Evolutionary conservation across 2,113 vertebrate species (phyloP).

Genomic region (Pseudolaguvia tuberculata): DNA sequence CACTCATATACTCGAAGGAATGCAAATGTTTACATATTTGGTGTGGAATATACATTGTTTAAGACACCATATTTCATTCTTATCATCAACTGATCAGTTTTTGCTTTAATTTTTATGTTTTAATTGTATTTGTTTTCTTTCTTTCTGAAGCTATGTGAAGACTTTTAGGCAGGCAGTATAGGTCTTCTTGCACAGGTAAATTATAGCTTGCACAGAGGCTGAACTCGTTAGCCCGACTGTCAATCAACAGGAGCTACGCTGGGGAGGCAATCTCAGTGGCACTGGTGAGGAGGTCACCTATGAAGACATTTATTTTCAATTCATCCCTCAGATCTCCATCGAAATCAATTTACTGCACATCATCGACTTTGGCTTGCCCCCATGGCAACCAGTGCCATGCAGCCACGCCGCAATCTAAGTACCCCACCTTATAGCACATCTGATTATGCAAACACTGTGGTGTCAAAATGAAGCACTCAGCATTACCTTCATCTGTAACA

Average conservation of each 20-base stretch:
- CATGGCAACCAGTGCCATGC: conserved; percentile 45
- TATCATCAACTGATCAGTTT: neutral
- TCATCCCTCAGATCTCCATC: conserved; percentile 62
- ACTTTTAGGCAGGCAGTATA: conserved; percentile 10
- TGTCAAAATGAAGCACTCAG: conserved; percentile 18
- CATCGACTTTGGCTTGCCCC: conserved; percentile 52
- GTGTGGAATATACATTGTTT: neutral
- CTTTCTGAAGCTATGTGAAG: neutral
- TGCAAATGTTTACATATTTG: neutral
- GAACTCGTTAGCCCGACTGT: conserved; percentile 61
- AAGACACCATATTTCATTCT: neutral
- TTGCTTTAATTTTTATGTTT: neutral
- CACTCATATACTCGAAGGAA: neutral
- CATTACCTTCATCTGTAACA: conserved; percentile 23
- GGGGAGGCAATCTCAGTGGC: conserved; percentile 55
- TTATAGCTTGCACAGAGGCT: conserved; percentile 59
- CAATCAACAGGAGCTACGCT: conserved; percentile 50
- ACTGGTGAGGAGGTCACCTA: conserved; percentile 52
- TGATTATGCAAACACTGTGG: conserved; percentile 40
- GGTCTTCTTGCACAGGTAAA: conserved; percentile 55
- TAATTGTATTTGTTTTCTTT: neutral
- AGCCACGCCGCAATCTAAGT: conserved; percentile 40
- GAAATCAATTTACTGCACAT: conserved; percentile 64
- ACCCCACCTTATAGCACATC: conserved; percentile 30
- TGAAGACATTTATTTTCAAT: conserved; percentile 59